Conservation (phyloP, 1,140 invertebrate genomes). For the Drosophila virilis region DNA sequence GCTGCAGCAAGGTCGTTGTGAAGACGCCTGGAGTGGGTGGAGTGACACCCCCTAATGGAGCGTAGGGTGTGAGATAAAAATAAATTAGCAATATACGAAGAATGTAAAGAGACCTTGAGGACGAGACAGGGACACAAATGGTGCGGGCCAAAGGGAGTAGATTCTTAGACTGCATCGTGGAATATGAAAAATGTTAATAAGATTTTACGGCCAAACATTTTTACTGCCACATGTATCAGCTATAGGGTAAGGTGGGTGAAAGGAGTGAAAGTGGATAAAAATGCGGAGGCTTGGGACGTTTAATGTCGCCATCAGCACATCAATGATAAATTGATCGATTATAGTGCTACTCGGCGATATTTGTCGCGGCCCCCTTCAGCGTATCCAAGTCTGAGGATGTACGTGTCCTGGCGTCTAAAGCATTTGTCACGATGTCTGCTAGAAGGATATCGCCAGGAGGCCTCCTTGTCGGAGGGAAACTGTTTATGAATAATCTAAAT, state of each 20-base stretch:
- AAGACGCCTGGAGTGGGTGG: not conserved
- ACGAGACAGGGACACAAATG: not conserved
- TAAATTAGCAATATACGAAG: slow-evolving; percentile 45
- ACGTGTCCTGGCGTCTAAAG: not conserved
- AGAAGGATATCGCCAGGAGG: not conserved
- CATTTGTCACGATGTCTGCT: slow-evolving; percentile 7
- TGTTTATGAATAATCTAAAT: slow-evolving; percentile 44
- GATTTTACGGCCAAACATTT: slow-evolving; percentile 27
- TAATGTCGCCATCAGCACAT: not conserved
- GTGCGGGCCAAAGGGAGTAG: not conserved
- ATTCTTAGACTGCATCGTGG: not conserved
- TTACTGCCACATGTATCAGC: not conserved
- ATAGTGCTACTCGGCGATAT: slow-evolving; percentile 8
- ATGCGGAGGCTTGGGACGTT: not conserved
- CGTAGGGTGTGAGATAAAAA: slow-evolving; percentile 24
- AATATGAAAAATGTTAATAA: slow-evolving; percentile 27
- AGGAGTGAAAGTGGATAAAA: not conserved
- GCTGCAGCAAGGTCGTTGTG: slow-evolving; percentile 5
- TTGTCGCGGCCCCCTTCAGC: not conserved
- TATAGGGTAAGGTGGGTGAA: not conserved
- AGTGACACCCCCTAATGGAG: not conserved
- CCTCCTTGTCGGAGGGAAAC: not conserved
- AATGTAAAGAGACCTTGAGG: not conserved
- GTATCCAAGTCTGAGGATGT: not conserved
- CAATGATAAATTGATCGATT: slow-evolving; percentile 63